Percentiles rank a stretch among this genome's conserved stretches.
Conservation (phyloP, 2,113 vertebrate genomes). For the Verasper variegatus region DNA sequence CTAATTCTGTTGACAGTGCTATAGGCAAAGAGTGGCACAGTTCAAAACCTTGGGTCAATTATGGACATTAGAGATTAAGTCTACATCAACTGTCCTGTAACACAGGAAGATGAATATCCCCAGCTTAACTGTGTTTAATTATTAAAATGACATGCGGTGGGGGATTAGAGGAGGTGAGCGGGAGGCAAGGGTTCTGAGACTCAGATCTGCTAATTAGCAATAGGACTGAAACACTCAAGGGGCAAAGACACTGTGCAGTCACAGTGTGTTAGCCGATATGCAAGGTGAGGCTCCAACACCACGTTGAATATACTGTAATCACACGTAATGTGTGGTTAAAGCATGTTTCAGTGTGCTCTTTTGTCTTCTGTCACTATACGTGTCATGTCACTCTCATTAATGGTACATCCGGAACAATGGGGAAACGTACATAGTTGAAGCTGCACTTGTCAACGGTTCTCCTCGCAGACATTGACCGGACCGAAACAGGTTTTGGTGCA, state of each 20-base stretch:
- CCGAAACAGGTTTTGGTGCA: too few species aligned
- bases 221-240: slow-evolving; percentile 32
- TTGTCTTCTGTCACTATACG: neutral
- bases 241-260: slow-evolving; percentile 9
- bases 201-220: slow-evolving; percentile 49
- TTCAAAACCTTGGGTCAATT: neutral
- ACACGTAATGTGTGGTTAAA: slow-evolving; percentile 9
- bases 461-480: too few species aligned
- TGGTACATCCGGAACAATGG: too few species aligned
- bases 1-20: neutral
- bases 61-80: slow-evolving; percentile 13
- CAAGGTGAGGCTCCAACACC: slow-evolving; percentile 2
- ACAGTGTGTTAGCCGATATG: neutral
- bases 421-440: neutral
- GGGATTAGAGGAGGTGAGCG: slow-evolving; percentile 32
- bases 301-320: neutral
- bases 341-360: neutral
- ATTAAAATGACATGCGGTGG: slow-evolving; percentile 27
- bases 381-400: too few species aligned
- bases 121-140: slow-evolving; percentile 35
- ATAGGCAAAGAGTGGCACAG: neutral
- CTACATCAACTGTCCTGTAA: slow-evolving; percentile 3
- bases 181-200: slow-evolving; percentile 8
- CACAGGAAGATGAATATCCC: slow-evolving; percentile 1
- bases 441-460: neutral